Base-by-base conservation (phyloP, 2,797 vertebrate species). In the Cichlasoma orientale region DNA sequence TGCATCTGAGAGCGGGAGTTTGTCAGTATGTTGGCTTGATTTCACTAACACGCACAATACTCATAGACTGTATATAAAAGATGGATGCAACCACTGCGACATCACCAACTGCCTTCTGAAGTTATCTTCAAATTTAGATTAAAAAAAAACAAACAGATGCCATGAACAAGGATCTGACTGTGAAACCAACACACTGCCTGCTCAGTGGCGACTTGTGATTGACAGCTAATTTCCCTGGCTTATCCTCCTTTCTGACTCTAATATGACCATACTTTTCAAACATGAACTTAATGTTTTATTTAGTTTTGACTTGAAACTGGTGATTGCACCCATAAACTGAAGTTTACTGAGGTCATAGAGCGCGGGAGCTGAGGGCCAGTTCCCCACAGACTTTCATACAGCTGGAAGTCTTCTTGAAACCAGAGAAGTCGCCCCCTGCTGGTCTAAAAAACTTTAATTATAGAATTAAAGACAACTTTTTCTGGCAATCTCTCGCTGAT, bases 51-150 rank as follows among this genome's bases (percentile, higher is more conserved):
- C 9, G 0, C 16, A 0, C 31, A 23, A 47, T 11, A 13, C 25
- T 50, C 25, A 68, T 8, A 68, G 63, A 50, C 63, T 68, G 63
- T 50, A 68, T 50, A 27, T 29, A 19, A 68, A 68, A 50, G 63
- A 50, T 52, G 44, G 63, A 52, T n/a, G 25, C 25, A 50, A 1
- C 61, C 25, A 50, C 41, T 27, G 38, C 27, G 41, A 27, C 1
- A 0, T 44, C 61, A 66, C 38, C 8, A 19, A 4, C 38, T 47
- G 61, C 38, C 18, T 27, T 44, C 14, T 63, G 47, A 52, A 52
- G 7, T 19, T 3, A 19, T 8, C 18, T 4, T 58, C 16, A 31
- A 57, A 31, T 57, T 13, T 11, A 38, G n/a, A n/a, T n/a, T n/a
- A n/a, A n/a, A n/a, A n/a, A n/a, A n/a, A n/a, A n/a, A n/a, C n/a